A percentile compares a stretch with the other conserved stretches of the same genome.
Conservation (phyloP, 2,113 vertebrate genomes). For the Cebidichthys violaceus region DNA sequence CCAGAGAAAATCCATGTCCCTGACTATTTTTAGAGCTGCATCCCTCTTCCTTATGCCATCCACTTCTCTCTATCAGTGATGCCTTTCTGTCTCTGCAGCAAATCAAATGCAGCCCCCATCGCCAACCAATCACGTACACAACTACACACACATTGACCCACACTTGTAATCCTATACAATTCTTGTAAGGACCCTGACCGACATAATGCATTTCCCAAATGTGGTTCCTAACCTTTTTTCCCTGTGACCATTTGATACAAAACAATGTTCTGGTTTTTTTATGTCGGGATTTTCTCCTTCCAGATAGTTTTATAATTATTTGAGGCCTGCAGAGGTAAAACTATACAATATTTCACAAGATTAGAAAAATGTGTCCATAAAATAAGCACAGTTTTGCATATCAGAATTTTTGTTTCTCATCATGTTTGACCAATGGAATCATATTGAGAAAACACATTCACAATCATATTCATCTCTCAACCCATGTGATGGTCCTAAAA, state of each 20-base stretch:
- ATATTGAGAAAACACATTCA: background rate
- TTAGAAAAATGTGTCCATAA: background rate
- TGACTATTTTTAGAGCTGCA: conserved; percentile 71
- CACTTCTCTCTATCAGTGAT: conserved; percentile 61
- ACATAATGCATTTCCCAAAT: background rate
- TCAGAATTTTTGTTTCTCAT: background rate
- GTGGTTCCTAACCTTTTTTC: background rate
- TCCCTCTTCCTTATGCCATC: conserved; percentile 51
- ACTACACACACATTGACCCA: background rate
- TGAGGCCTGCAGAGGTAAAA: background rate
- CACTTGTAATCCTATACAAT: background rate
- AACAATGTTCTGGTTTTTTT: background rate
- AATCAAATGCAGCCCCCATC: conserved; percentile 33
- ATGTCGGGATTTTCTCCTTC: background rate
- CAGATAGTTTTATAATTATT: background rate
- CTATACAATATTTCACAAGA: background rate
- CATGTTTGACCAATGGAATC: background rate
- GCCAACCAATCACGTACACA: conserved; percentile 15
- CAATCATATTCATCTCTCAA: background rate
- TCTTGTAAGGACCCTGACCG: conserved; percentile 1
- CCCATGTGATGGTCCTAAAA: background rate
- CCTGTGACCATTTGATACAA: background rate
- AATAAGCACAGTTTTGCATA: background rate
- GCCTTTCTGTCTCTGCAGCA: conserved; percentile 41
- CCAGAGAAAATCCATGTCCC: conserved; percentile 61